Conservation (phyloP, 2,888 invertebrate species). For the Rhorus exstirpatorius region DNA sequence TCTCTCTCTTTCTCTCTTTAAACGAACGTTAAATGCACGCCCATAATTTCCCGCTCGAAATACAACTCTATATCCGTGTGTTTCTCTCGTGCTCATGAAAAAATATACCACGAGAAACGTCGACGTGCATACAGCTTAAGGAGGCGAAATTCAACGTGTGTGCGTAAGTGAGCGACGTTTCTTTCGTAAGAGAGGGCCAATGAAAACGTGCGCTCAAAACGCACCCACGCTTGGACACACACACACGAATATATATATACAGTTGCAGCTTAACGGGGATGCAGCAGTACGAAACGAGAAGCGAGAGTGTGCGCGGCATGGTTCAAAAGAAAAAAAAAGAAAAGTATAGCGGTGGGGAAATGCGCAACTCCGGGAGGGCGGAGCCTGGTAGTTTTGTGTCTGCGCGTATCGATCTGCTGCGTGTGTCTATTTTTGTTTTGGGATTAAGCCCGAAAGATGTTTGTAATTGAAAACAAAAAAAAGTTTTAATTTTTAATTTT, state of each 20-base stretch:
- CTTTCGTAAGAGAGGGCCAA: constrained; percentile 37
- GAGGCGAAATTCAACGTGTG: not conserved
- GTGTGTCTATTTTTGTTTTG: not conserved
- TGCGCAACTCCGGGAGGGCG: constrained; percentile 25
- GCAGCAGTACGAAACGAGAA: not conserved
- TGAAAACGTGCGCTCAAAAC: constrained; percentile 9
- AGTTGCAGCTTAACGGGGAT: not conserved
- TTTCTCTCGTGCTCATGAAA: not conserved
- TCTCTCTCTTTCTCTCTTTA: no score
- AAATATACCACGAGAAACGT: constrained; percentile 8
- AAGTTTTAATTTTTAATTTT: no score
- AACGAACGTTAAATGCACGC: constrained; percentile 75
- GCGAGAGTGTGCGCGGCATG: not conserved
- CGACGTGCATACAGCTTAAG: constrained; percentile 2
- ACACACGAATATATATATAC: not conserved
- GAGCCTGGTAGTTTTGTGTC: constrained; percentile 30
- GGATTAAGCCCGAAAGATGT: no score
- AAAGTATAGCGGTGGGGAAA: constrained; percentile 22
- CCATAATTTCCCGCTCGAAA: constrained; percentile 68
- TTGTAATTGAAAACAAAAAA: no score
- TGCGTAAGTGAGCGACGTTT: constrained; percentile 1
- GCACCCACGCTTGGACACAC: constrained; percentile 56
- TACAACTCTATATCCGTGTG: constrained; percentile 11
- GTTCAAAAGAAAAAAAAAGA: not conserved
- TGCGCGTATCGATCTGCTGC: not conserved